These are phyloP conservation scores for Glaucopsyche alexis DNA, from an alignment of 2,888 invertebrate species.

Conservation along the genomic window DNA sequence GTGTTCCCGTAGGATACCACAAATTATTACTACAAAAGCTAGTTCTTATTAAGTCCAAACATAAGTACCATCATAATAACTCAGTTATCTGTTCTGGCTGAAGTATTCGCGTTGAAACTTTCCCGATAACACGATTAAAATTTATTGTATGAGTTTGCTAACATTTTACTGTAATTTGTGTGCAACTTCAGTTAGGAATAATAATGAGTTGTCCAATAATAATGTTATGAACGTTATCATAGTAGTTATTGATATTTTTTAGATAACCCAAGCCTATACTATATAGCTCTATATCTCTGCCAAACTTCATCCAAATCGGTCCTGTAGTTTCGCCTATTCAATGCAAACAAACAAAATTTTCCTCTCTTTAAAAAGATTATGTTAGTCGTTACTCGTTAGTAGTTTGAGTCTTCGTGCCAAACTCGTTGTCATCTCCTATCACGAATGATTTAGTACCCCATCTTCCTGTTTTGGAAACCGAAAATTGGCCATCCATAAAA, in stretches of 20 bases:
- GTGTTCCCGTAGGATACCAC: too few species aligned
- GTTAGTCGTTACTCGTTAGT: too few species aligned
- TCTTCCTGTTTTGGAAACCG: slow-evolving; percentile 9
- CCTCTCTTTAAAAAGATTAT: too few species aligned
- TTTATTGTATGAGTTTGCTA: slow-evolving; percentile 19
- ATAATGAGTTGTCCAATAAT: neutral
- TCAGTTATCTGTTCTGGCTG: slow-evolving; percentile 14
- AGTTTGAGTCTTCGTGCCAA: neutral
- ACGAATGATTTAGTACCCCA: neutral
- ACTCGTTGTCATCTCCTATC: neutral
- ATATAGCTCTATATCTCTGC: too few species aligned
- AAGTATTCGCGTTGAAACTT: slow-evolving; percentile 6
- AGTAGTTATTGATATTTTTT: too few species aligned
- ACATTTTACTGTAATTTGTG: slow-evolving; percentile 5
- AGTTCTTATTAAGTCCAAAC: neutral
- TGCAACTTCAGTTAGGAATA: neutral
- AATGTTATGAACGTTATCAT: neutral
- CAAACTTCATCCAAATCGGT: too few species aligned
- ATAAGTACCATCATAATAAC: slow-evolving; percentile 14
- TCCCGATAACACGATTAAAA: slow-evolving; percentile 8
- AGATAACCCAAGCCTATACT: too few species aligned
- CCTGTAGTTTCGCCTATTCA: too few species aligned
- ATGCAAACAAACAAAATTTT: too few species aligned
- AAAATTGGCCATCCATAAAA: neutral
- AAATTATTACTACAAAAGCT: too few species aligned